phyloP scores from a whole-genome alignment of 2,797 vertebrate genomes.

The Taenioides sp. region DNA sequence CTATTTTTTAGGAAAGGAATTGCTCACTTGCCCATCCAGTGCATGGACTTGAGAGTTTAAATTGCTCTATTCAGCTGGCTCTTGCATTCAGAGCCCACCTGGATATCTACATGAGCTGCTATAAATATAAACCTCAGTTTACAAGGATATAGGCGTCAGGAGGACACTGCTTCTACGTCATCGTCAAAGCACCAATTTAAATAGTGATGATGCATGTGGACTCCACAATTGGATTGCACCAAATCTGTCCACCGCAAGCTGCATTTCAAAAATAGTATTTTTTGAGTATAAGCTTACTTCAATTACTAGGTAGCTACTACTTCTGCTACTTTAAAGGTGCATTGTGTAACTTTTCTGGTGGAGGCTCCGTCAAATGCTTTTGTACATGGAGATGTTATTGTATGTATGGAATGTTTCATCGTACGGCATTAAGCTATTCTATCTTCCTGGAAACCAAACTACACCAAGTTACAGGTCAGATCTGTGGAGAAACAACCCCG shows the following conservation, averaged over 20 bases:
- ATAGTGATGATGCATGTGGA: neutral
- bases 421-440: too few relatives aligned
- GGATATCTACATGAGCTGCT: constrained; percentile 1
- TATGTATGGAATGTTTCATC: too few relatives aligned
- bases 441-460: too few relatives aligned
- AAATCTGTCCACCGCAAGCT: neutral
- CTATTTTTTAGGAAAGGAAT: neutral
- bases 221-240: neutral
- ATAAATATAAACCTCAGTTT: constrained; percentile 5
- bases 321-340: neutral
- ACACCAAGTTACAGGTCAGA: too few relatives aligned
- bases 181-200: neutral
- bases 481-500: too few relatives aligned
- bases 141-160: neutral
- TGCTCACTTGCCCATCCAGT: neutral
- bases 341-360: too few relatives aligned
- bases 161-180: neutral
- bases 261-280: neutral
- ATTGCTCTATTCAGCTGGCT: constrained; percentile 6
- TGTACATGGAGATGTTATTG: too few relatives aligned
- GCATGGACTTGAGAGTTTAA: constrained; percentile 1
- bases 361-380: too few relatives aligned
- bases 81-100: constrained; percentile 7
- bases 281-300: too few relatives aligned
- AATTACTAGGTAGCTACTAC: neutral